Conservation (phyloP, 1,140 invertebrate genomes). For the Homarus americanus region DNA sequence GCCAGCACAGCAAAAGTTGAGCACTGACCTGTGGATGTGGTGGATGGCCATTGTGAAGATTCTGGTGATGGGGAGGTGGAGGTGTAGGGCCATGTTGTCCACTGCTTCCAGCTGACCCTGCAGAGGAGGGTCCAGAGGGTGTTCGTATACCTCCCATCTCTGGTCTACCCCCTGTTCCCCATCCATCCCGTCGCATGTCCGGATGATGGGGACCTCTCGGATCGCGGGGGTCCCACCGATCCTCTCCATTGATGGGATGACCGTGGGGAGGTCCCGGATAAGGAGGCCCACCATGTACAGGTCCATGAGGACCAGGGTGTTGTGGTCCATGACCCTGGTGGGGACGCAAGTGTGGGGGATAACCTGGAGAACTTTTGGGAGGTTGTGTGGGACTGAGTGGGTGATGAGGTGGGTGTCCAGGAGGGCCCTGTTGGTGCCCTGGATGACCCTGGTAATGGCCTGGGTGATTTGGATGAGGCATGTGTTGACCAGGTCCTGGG, state of each 20-base stretch:
- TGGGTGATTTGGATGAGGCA: slow-evolving; percentile 42
- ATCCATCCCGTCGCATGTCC: slow-evolving; percentile 38
- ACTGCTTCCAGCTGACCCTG: slow-evolving; percentile 63
- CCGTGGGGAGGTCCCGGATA: slow-evolving; percentile 90
- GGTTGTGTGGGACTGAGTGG: slow-evolving; percentile 30
- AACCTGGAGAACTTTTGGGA: slow-evolving; percentile 45
- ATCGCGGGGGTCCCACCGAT: slow-evolving; percentile 33
- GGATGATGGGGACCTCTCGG: slow-evolving; percentile 29
- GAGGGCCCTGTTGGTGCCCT: slow-evolving; percentile 38
- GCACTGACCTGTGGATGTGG: slow-evolving; percentile 61
- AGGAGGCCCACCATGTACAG: slow-evolving; percentile 84
- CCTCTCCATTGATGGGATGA: slow-evolving; percentile 78
- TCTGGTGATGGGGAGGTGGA: slow-evolving; percentile 49
- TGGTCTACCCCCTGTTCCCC: slow-evolving; percentile 8
- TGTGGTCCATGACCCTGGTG: slow-evolving; percentile 37
- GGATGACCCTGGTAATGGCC: slow-evolving; percentile 44
- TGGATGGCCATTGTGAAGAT: slow-evolving; percentile 50
- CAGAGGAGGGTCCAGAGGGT: slow-evolving; percentile 66
- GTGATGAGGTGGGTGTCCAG: slow-evolving; percentile 30
- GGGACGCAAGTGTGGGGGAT: slow-evolving; percentile 42
- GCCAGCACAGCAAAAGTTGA: too few relatives aligned
- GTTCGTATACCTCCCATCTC: slow-evolving; percentile 47
- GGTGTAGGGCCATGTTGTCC: slow-evolving; percentile 62
- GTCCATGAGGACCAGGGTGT: slow-evolving; percentile 30
- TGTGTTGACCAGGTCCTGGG: slow-evolving; percentile 30